phyloP scores from a whole-genome alignment of 1,140 invertebrate species.

The Melanaphis sacchari region DNA sequence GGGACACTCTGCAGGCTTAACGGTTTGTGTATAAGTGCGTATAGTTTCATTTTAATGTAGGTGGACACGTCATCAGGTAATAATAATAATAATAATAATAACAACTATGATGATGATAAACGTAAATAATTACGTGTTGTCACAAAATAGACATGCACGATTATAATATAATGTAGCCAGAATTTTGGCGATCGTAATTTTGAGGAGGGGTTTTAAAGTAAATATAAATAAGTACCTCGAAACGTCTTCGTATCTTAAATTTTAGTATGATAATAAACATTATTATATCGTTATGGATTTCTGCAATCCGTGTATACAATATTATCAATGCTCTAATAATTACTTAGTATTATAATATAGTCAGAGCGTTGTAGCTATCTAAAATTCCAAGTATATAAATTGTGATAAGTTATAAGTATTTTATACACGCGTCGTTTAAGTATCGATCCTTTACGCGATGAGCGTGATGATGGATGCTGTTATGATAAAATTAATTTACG shows the following conservation, averaged over 20 bases:
- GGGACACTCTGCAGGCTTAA: neutral
- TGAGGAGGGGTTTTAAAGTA: too few species aligned
- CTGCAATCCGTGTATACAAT: neutral
- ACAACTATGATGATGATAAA: neutral
- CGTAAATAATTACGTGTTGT: too few species aligned
- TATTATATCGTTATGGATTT: too few species aligned
- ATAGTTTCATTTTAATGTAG: neutral
- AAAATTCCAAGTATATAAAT: neutral
- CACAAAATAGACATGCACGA: neutral
- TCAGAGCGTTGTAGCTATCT: neutral
- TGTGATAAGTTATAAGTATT: neutral
- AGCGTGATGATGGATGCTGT: neutral
- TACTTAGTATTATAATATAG: neutral
- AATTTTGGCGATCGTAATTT: too few species aligned
- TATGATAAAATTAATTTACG: neutral
- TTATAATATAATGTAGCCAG: too few species aligned
- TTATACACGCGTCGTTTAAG: neutral
- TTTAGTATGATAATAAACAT: too few species aligned
- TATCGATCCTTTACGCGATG: neutral
- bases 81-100: neutral
- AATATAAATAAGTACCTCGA: too few species aligned
- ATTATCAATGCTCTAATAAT: neutral
- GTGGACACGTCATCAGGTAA: neutral
- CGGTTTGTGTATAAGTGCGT: neutral
- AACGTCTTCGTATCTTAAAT: too few species aligned